Percentiles rank a stretch among this genome's conserved stretches.
phyloP scores from a whole-genome alignment of 2,113 vertebrate species.

The Cynocephalus volans region DNA sequence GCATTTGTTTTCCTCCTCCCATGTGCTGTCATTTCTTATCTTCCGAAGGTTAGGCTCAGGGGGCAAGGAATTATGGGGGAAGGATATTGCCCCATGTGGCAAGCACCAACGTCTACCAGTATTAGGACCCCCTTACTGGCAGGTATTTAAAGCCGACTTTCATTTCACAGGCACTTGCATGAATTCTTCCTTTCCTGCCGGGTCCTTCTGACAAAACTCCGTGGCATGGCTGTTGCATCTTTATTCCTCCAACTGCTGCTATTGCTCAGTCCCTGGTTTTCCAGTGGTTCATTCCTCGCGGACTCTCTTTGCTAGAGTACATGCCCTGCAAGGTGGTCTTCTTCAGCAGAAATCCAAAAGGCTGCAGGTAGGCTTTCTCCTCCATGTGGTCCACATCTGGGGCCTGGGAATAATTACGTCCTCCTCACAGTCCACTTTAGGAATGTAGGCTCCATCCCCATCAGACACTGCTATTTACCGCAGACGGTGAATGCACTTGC shows the following conservation, averaged over 20 bases:
- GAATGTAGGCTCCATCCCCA: neutral
- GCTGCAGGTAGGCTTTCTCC: fast-evolving
- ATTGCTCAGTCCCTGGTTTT: neutral
- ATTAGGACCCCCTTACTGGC: neutral
- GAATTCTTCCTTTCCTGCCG: neutral
- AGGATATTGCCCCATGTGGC: neutral
- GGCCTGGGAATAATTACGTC: neutral
- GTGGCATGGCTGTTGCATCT: neutral
- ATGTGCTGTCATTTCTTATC: neutral
- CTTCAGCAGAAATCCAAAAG: neutral
- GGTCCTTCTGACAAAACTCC: neutral
- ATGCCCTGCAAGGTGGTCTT: neutral
- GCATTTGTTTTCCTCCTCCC: neutral
- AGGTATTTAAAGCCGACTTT: neutral
- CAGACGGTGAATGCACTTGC: neutral
- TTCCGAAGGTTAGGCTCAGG: neutral
- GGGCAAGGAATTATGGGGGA: neutral
- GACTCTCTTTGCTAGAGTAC: neutral
- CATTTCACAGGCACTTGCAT: neutral
- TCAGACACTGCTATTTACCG: too few species aligned
- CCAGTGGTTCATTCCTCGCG: neutral
- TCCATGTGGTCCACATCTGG: neutral
- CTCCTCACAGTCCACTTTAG: neutral
- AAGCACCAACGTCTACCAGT: neutral
- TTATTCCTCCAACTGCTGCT: neutral